Conservation (phyloP, 2,113 vertebrate species). For the Ceuthmochares aereus region DNA sequence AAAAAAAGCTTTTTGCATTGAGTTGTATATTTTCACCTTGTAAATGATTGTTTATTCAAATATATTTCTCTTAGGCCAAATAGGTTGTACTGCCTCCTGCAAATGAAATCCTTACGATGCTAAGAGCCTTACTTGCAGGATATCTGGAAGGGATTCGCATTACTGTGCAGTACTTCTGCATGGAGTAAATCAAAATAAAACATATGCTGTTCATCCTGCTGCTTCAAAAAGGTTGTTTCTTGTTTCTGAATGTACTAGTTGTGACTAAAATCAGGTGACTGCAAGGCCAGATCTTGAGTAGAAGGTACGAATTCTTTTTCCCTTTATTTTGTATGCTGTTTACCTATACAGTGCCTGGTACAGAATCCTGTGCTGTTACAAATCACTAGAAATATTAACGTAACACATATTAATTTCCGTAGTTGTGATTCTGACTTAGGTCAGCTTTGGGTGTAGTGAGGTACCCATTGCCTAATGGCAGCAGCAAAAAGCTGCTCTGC, state of each 20-base stretch:
- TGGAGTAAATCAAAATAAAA: not conserved
- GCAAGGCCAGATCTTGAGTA: not conserved
- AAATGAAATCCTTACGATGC: not conserved
- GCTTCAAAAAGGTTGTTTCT: not conserved
- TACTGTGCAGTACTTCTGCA: not conserved
- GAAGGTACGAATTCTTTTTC: not conserved
- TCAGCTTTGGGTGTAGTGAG: not conserved
- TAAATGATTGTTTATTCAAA: slow-evolving; percentile 27
- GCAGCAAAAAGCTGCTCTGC: not conserved
- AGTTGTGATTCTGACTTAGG: not conserved
- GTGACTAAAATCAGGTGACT: not conserved
- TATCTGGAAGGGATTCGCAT: not conserved
- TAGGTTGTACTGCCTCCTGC: not conserved
- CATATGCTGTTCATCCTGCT: not conserved
- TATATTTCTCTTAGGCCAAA: not conserved
- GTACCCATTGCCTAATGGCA: not conserved
- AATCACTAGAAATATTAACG: not conserved
- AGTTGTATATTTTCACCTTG: not conserved
- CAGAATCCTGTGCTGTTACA: not conserved
- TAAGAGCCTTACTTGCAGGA: not conserved
- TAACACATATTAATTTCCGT: not conserved
- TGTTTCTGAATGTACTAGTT: not conserved
- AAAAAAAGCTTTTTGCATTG: not conserved
- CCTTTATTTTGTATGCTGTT: not conserved
- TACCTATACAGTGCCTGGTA: not conserved